Percentiles rank a stretch among this genome's conserved stretches.
These are phyloP conservation scores for Chloroclystis v-ata DNA, from an alignment of 2,888 invertebrate genomes.

Conservation along the genomic window DNA sequence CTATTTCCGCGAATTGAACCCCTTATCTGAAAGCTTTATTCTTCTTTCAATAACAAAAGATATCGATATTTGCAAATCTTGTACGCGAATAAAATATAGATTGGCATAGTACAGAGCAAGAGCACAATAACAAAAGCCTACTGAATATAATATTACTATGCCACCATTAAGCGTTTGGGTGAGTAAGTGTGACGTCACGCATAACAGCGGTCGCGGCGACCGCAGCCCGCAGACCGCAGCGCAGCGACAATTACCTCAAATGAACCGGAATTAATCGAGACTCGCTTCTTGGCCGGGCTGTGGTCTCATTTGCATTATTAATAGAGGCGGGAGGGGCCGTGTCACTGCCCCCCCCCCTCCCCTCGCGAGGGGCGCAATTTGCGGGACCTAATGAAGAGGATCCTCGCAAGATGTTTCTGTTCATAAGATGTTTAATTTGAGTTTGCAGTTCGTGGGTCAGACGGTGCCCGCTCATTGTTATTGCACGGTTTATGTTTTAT, in stretches of 20 bases:
- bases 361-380: constrained; percentile 50
- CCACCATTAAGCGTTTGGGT: constrained; percentile 5
- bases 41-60: too few species aligned
- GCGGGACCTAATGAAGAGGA: constrained; percentile 76
- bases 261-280: constrained; percentile 78
- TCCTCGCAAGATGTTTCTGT: constrained; percentile 75
- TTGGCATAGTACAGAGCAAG: not conserved
- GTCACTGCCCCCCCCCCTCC: constrained; percentile 60
- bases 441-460: constrained; percentile 72
- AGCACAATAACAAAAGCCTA: not conserved
- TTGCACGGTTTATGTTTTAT: constrained; percentile 57
- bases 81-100: too few species aligned
- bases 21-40: too few species aligned
- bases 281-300: constrained; percentile 75
- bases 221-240: constrained; percentile 47
- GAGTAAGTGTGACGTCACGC: constrained; percentile 9
- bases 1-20: too few species aligned
- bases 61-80: too few species aligned
- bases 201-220: constrained; percentile 20
- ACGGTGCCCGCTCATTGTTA: constrained; percentile 64
- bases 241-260: constrained; percentile 77
- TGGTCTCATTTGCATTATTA: constrained; percentile 79
- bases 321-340: constrained; percentile 64
- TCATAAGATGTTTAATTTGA: constrained; percentile 77
- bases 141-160: not conserved